A percentile compares a stretch with the other conserved stretches of the same genome.
Conservation (phyloP, 2,797 vertebrate species). For the Typhlichthys subterraneus region DNA sequence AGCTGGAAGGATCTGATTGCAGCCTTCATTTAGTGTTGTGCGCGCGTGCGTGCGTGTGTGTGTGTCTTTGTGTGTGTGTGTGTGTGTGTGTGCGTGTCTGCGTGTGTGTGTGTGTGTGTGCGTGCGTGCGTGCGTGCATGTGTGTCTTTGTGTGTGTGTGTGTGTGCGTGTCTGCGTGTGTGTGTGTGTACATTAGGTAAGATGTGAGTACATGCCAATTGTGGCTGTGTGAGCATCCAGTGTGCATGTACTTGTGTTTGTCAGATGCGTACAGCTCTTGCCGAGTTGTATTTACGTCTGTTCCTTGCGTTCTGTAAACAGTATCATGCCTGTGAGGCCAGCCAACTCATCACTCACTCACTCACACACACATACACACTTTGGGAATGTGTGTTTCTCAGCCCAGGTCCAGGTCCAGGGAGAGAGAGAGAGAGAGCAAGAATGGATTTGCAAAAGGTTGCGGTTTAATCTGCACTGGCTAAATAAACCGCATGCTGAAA, state of each 20-base stretch:
- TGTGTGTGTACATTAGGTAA: constrained; percentile 2
- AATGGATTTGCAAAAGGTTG: constrained; percentile 26
- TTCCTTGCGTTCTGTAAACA: constrained; percentile 58
- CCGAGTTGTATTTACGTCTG: constrained; percentile 56
- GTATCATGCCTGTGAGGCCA: constrained; percentile 45
- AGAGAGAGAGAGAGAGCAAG: not conserved
- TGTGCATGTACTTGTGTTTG: constrained; percentile 38
- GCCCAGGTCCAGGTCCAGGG: constrained; percentile 3
- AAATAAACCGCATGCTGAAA: constrained; percentile 72
- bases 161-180: constrained; percentile 5
- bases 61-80: constrained; percentile 17
- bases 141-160: not conserved
- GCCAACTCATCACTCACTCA: constrained; percentile 66
- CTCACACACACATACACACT: no score
- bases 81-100: not conserved
- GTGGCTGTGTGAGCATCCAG: no score
- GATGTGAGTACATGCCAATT: constrained; percentile 2
- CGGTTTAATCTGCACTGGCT: constrained; percentile 66
- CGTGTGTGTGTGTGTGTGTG: constrained; percentile 11
- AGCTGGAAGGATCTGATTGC: constrained; percentile 45
- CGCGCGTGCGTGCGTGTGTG: not conserved
- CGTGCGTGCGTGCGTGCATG: constrained; percentile 3
- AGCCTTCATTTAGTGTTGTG: not conserved
- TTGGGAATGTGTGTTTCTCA: constrained; percentile 50
- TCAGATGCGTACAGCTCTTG: constrained; percentile 48